These are phyloP conservation scores for Darevskia nairensis DNA, from an alignment of 2,797 vertebrate species.

Conservation along the genomic window DNA sequence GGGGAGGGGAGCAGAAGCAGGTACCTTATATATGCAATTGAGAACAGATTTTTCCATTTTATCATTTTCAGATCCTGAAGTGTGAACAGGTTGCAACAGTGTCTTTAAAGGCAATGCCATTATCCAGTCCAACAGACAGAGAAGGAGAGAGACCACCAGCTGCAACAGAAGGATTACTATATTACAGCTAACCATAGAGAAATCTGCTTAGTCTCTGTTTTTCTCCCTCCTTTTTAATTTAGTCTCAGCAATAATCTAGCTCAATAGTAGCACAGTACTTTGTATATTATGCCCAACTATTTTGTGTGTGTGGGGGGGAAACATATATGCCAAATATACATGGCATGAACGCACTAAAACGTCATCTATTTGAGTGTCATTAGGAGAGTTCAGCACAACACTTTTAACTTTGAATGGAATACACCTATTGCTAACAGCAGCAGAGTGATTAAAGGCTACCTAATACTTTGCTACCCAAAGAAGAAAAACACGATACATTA, in stretches of 20 bases:
- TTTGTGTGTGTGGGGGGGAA: background rate
- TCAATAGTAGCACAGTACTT: background rate
- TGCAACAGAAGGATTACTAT: slow-evolving; percentile 73
- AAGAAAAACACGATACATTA: background rate
- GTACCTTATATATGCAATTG: slow-evolving; percentile 96
- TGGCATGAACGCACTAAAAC: background rate
- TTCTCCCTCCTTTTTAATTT: slow-evolving; percentile 42
- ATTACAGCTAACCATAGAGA: slow-evolving; percentile 52
- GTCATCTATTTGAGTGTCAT: background rate
- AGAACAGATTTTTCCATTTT: slow-evolving; percentile 92
- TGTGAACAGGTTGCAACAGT: slow-evolving; percentile 89
- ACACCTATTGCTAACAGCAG: background rate
- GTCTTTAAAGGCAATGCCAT: slow-evolving; percentile 95
- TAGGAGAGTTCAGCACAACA: background rate
- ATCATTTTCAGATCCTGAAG: slow-evolving; percentile 86
- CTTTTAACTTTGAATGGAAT: background rate
- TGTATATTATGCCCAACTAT: background rate
- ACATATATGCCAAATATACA: background rate
- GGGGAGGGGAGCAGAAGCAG: slow-evolving; percentile 36
- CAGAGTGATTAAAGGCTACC: background rate
- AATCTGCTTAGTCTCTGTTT: slow-evolving; percentile 48
- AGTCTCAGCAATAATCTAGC: slow-evolving; percentile 29
- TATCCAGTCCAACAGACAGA: slow-evolving; percentile 98
- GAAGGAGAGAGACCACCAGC: slow-evolving; percentile 96
- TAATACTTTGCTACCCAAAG: background rate